Percentiles rank a stretch among this genome's conserved stretches.
phyloP scores from a whole-genome alignment of 2,797 vertebrate species.

The Orientallactaga sibirica region DNA sequence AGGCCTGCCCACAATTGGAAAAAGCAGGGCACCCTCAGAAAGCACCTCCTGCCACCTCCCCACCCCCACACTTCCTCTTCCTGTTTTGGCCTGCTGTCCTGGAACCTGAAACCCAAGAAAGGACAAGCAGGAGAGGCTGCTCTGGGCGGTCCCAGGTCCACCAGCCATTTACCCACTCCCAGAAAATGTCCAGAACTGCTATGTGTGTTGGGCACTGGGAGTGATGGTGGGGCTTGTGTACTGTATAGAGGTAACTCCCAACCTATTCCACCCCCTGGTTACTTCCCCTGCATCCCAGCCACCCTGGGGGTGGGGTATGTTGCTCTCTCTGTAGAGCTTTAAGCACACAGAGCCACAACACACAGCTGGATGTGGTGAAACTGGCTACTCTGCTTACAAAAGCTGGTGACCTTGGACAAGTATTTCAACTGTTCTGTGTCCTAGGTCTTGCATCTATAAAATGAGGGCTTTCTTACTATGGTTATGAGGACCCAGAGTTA shows the following conservation, averaged over 20 bases:
- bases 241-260: not conserved
- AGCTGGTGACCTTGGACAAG: not conserved
- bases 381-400: not conserved
- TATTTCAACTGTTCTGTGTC: not conserved
- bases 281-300: not conserved
- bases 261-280: not conserved
- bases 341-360: not conserved
- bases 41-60: not conserved
- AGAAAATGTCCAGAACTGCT: not conserved
- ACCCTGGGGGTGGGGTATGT: not conserved
- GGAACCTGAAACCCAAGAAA: constrained; percentile 60
- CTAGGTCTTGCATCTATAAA: not conserved
- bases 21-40: not conserved
- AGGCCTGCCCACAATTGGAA: not conserved
- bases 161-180: not conserved
- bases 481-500: not conserved
- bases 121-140: not conserved
- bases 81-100: constrained; percentile 64
- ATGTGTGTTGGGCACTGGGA: not conserved
- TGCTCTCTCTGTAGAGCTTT: not conserved
- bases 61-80: constrained; percentile 74
- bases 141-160: not conserved
- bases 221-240: rapidly evolving
- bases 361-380: not conserved
- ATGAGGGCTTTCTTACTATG: not conserved